Evolutionary conservation across 1,140 invertebrate genomes (phyloP).

Genomic region (Gryon sp.): DNA sequence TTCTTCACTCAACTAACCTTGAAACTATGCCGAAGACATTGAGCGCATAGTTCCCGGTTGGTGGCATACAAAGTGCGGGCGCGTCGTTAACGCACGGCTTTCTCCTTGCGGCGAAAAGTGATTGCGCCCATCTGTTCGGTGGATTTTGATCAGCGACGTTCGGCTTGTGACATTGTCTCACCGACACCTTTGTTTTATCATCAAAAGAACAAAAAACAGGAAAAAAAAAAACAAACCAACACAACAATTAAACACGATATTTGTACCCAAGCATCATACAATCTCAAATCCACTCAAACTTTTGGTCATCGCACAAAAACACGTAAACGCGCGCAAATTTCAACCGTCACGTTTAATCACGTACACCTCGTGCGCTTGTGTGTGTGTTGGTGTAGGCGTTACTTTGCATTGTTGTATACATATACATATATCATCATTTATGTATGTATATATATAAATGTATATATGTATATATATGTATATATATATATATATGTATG

Average conservation of each 20-base stretch:
- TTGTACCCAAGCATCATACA: slow-evolving; percentile 23
- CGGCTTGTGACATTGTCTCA: too few species aligned
- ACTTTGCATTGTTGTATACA: too few species aligned
- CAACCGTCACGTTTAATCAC: slow-evolving; percentile 13
- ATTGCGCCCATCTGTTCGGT: slow-evolving; percentile 30
- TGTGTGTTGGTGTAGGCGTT: too few species aligned
- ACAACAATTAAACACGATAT: too few species aligned
- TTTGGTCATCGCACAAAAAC: slow-evolving; percentile 2
- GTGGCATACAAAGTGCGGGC: slow-evolving; percentile 29
- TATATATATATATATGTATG: slow-evolving; percentile 2
- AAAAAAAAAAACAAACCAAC: too few species aligned
- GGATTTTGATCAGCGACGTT: slow-evolving; percentile 1
- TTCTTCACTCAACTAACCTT: too few species aligned
- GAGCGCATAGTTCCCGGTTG: slow-evolving; percentile 28
- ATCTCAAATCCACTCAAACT: too few species aligned
- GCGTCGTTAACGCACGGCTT: slow-evolving; percentile 34
- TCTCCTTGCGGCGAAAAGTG: slow-evolving; percentile 15
- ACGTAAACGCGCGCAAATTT: neutral
- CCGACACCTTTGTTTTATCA: too few species aligned
- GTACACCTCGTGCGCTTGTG: slow-evolving; percentile 3
- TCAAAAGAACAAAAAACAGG: too few species aligned
- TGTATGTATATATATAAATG: slow-evolving; percentile 4
- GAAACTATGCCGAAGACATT: slow-evolving; percentile 55
- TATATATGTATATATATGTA: neutral
- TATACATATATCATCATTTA: neutral